Evolutionary conservation across 2,113 vertebrate genomes (phyloP), one percentile per base, ranked within the genome.

Genomic region (Elephantulus edwardii): DNA sequence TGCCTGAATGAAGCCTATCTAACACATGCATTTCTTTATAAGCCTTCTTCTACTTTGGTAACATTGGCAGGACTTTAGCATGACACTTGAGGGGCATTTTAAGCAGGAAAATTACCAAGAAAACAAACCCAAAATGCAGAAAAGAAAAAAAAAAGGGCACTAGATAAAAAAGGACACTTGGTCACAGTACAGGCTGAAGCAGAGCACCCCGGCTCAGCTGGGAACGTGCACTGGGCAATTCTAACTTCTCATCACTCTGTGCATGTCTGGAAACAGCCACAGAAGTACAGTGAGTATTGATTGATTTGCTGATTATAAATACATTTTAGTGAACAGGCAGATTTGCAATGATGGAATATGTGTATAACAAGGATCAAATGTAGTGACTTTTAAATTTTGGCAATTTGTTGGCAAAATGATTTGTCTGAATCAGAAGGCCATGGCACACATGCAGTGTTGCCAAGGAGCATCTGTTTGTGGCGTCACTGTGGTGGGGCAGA

Each of bases 401-500:
- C 1, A 38, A 7, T 8, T 52, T 8, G 42, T 52, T 12, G 44
- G 12, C 14, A 58, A 33, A 24, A 24, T 3, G 7, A 66, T 12
- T 40, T 1, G n/a, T 33, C 33, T 33, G 40, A 24, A 52, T 11
- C 33, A 35, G 35, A 38, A 83, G 64, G 35, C 19, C 24, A 42
- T 35, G 24, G 2, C 3, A 14, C 26, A 7, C 56, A 38, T 1
- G 10, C 14, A 10, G 52, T 1, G 20, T 14, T 7, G 33, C 16
- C 5, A 22, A 82, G 42, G 40, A 12, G 12, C 40, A 38, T 13
- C 58, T 54, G 28, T 8, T 28, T 2, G 19, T 7, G 38, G 20
- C 6, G 1, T 3, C 17, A 24, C 42, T 20, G 0, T 2, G 0
- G 5, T 26, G 1, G 20, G 44, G 16, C 3, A 8, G 9, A 0